Percentiles rank a stretch among this genome's conserved stretches.
These are phyloP conservation scores for Epinotia nisella DNA, from an alignment of 2,888 invertebrate species.

Conservation along the genomic window DNA sequence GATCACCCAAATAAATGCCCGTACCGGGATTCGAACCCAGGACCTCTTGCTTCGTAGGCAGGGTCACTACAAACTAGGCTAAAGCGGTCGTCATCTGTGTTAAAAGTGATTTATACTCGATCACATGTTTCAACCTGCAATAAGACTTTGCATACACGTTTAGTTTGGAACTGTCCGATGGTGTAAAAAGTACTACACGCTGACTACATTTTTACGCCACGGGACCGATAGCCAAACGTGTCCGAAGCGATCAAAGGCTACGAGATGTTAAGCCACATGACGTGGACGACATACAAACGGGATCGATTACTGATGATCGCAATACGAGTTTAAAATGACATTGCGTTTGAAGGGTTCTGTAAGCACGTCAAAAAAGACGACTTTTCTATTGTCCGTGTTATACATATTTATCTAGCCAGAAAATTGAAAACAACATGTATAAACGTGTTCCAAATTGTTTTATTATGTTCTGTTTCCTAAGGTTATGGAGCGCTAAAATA, in stretches of 20 bases:
- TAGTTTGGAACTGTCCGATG: background rate
- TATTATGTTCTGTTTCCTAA: too few species aligned
- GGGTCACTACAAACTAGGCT: too few species aligned
- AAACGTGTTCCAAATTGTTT: too few species aligned
- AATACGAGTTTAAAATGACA: background rate
- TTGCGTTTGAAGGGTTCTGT: background rate
- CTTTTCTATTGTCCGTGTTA: too few species aligned
- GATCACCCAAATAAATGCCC: too few species aligned
- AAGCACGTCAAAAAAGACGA: too few species aligned
- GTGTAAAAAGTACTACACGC: background rate
- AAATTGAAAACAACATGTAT: too few species aligned
- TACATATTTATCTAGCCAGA: too few species aligned
- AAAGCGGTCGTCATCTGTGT: too few species aligned
- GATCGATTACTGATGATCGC: slow-evolving; percentile 52
- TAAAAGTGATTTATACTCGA: background rate
- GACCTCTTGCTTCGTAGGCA: too few species aligned
- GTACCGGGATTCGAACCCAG: too few species aligned
- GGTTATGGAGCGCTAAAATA: too few species aligned
- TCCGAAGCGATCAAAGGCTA: slow-evolving; percentile 12
- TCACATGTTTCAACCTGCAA: background rate
- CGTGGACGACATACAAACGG: slow-evolving; percentile 46
- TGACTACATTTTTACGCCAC: slow-evolving; percentile 30
- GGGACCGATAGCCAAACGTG: slow-evolving; percentile 49
- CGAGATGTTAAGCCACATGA: slow-evolving; percentile 13
- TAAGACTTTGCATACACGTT: background rate